phyloP scores from a whole-genome alignment of 2,888 invertebrate species.

The Chromoteleia sp. region DNA sequence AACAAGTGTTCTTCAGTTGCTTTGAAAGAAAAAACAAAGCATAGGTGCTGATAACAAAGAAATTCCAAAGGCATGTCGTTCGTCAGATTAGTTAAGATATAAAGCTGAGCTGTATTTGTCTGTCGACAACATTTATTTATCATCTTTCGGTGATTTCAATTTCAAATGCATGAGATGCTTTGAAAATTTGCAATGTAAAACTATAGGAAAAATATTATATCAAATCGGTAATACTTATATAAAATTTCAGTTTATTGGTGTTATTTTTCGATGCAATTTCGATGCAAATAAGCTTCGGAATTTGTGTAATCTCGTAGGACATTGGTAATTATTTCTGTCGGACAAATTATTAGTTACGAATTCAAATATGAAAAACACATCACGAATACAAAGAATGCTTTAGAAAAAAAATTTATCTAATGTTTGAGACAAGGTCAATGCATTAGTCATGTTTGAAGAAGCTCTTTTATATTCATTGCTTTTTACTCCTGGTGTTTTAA shows the following conservation, averaged over 20 bases:
- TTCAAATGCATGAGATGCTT: neutral
- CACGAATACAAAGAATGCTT: constrained; percentile 20
- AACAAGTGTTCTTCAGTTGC: constrained; percentile 43
- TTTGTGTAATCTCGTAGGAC: too few species aligned
- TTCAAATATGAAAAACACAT: neutral
- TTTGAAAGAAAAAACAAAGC: constrained; percentile 30
- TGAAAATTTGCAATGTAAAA: neutral
- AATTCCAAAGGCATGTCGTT: constrained; percentile 51
- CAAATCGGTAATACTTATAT: too few species aligned
- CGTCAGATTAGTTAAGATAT: constrained; percentile 36
- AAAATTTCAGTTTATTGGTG: too few species aligned
- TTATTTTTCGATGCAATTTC: too few species aligned
- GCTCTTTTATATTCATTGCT: constrained; percentile 45
- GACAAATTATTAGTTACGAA: neutral
- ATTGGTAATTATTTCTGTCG: too few species aligned
- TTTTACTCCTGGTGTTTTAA: constrained; percentile 52
- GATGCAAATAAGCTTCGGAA: too few species aligned
- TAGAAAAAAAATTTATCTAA: constrained; percentile 28
- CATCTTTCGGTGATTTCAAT: constrained; percentile 3
- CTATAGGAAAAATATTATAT: too few species aligned
- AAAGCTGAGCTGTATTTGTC: constrained; percentile 19
- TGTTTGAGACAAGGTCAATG: constrained; percentile 35
- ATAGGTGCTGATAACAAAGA: constrained; percentile 55
- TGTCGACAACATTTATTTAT: constrained; percentile 25
- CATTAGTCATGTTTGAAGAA: constrained; percentile 53